Percentiles rank a stretch among this genome's conserved stretches.
These are phyloP conservation scores for Oscheius sp. DNA, from an alignment of 2,888 invertebrate species.

Conservation along the genomic window DNA sequence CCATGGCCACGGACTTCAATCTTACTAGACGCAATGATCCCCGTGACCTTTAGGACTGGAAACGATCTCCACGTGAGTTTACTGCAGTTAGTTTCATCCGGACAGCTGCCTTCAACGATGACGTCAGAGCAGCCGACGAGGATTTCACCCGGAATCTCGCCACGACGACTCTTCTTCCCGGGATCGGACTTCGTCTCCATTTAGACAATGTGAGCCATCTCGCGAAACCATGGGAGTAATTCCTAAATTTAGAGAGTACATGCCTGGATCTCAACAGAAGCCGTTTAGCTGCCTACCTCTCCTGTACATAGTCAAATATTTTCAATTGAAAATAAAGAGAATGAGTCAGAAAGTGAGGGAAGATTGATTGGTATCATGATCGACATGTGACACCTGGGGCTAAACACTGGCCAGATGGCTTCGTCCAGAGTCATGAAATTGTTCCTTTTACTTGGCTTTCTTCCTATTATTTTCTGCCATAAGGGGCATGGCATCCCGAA, in stretches of 20 bases:
- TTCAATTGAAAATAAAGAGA: background rate
- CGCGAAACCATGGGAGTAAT: background rate
- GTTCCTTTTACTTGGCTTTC: background rate
- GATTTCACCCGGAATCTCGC: background rate
- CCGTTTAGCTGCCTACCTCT: background rate
- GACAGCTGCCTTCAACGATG: slow-evolving; percentile 14
- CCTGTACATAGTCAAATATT: background rate
- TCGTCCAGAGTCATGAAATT: slow-evolving; percentile 3
- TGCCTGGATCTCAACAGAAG: slow-evolving; percentile 22
- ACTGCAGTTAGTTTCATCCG: slow-evolving; percentile 14
- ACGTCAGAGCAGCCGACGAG: background rate
- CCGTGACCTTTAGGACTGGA: background rate
- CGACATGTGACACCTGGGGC: slow-evolving; percentile 26
- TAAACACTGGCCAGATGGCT: slow-evolving; percentile 28
- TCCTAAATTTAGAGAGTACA: slow-evolving; percentile 8
- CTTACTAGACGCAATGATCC: background rate
- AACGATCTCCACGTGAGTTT: slow-evolving; percentile 4
- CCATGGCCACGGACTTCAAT: no score
- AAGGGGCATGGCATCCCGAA: slow-evolving; percentile 15
- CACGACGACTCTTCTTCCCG: background rate
- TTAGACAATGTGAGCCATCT: slow-evolving; percentile 2
- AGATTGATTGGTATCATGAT: slow-evolving; percentile 15
- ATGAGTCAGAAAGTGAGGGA: slow-evolving; percentile 15
- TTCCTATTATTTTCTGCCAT: background rate
- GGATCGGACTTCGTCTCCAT: slow-evolving; percentile 1